Evolutionary conservation across 1,140 invertebrate species (phyloP), one percentile per base, ranked within the genome.

Genomic region (Ctenoplectra terminalis): DNA sequence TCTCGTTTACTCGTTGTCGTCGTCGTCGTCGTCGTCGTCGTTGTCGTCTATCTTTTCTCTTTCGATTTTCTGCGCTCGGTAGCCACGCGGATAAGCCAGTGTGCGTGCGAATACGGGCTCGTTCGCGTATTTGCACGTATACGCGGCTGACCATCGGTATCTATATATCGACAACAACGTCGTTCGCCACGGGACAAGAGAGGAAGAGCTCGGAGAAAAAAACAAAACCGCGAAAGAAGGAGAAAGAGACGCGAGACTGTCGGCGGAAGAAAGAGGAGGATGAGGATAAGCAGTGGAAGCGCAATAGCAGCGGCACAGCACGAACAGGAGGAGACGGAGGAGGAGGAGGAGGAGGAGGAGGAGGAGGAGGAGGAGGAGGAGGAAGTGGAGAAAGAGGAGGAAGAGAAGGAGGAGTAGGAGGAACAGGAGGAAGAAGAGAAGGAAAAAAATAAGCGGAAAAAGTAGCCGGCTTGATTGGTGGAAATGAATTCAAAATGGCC

Each of bases 401-500:
- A 69, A 40, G 85, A 86, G 77, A 40, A 83, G 86, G 84, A 77
- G 29, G 58, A 73, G 31, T n/a, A 73, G 75, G 77, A 74, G 76
- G 79, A 82, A 56, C 46, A 81, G 67, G 71, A 74, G 83, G 81
- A 78, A 64, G 76, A 72, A 83, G 84, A 82, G 83, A 81, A 67
- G 67, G 83, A 85, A 89, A 91, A 90, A 88, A 89, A 89, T 83
- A 90, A 89, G 88, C 86, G 87, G 85, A 88, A 88, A 88, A 88
- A 86, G 87, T 88, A 82, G 81, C 81, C 46, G 77, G 86, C 90
- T 90, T 85, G 90, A 92, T 92, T 92, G 93, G 91, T 90, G 85
- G 86, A 92, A 93, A 93, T 92, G 88, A 90, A 93, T 93, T 93
- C 92, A 93, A 93, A 92, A 94, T 94, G 93, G 93, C 93, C 84